These are phyloP conservation scores for Caenorhabditis zanzibari DNA, from an alignment of 2,888 invertebrate species.

Conservation along the genomic window DNA sequence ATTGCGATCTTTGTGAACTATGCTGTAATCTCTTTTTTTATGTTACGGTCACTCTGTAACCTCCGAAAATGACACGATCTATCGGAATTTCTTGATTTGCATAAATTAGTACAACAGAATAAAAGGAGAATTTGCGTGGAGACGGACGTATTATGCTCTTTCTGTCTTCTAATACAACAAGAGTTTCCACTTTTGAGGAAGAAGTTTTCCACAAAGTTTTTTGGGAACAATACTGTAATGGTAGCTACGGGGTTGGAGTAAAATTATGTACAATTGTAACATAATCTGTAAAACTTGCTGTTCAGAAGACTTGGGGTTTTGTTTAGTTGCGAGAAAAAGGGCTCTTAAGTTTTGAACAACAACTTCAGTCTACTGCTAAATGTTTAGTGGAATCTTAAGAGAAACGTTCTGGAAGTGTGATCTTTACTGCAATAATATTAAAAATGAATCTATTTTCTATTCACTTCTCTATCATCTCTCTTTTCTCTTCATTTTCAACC, in stretches of 20 bases:
- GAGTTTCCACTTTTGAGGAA: conserved; percentile 8
- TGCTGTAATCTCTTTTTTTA: conserved; percentile 30
- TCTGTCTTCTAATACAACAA: neutral
- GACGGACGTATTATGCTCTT: conserved; percentile 42
- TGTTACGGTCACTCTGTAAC: conserved; percentile 13
- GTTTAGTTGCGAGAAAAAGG: too few relatives aligned
- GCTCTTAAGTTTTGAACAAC: too few relatives aligned
- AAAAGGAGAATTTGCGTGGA: conserved; percentile 18
- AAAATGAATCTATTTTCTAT: too few relatives aligned
- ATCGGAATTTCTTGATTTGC: conserved; percentile 15
- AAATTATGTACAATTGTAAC: too few relatives aligned
- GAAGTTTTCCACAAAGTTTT: neutral
- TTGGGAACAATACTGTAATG: neutral
- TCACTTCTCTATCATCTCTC: neutral
- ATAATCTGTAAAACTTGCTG: too few relatives aligned
- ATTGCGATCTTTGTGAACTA: conserved; percentile 33
- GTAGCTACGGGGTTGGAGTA: neutral
- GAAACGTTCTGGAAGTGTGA: too few relatives aligned
- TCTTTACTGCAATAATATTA: too few relatives aligned
- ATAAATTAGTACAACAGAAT: conserved; percentile 30
- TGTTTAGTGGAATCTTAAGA: too few relatives aligned
- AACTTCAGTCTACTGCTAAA: too few relatives aligned
- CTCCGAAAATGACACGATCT: neutral
- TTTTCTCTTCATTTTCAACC: neutral
- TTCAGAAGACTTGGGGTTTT: too few relatives aligned